A percentile compares a stretch with the other conserved stretches of the same genome.
Conservation (phyloP, 2,888 invertebrate species). For the Acleris holmiana region DNA sequence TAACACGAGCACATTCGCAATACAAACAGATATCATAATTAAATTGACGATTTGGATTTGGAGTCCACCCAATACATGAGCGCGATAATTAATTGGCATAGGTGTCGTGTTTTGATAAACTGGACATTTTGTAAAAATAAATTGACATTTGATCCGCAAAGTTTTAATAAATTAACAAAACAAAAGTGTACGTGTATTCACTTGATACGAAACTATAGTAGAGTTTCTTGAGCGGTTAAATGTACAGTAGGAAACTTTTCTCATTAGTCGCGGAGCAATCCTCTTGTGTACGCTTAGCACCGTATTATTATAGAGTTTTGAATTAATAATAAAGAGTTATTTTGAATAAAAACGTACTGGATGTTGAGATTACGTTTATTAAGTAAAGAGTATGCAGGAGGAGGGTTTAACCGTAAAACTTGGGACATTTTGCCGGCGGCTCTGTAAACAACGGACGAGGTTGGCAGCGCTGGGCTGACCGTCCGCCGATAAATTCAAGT, state of each 20-base stretch:
- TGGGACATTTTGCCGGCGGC: constrained; percentile 37
- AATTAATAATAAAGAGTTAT: constrained; percentile 21
- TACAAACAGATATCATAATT: constrained; percentile 16
- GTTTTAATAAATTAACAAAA: background rate
- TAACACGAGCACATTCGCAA: background rate
- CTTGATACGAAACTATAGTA: constrained; percentile 18
- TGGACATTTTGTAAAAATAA: background rate
- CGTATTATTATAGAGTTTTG: constrained; percentile 12
- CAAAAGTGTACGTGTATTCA: constrained; percentile 12
- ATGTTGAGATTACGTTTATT: constrained; percentile 32
- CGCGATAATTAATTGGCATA: constrained; percentile 10
- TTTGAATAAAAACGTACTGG: constrained; percentile 29
- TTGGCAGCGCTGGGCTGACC: constrained; percentile 40
- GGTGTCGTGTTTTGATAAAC: background rate
- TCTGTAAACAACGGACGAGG: constrained; percentile 44
- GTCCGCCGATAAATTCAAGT: constrained; percentile 57
- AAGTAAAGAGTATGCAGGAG: constrained; percentile 25
- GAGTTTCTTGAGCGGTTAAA: constrained; percentile 23
- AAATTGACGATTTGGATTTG: constrained; percentile 29
- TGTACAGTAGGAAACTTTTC: constrained; percentile 43
- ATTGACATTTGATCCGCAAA: no score
- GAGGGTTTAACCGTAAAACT: constrained; percentile 37
- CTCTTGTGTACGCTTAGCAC: constrained; percentile 28
- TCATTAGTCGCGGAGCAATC: constrained; percentile 42
- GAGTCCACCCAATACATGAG: constrained; percentile 14